Evolutionary conservation across 2,888 invertebrate species (phyloP), one percentile per base, ranked within the genome.

Genomic region (Carabus problematicus): DNA sequence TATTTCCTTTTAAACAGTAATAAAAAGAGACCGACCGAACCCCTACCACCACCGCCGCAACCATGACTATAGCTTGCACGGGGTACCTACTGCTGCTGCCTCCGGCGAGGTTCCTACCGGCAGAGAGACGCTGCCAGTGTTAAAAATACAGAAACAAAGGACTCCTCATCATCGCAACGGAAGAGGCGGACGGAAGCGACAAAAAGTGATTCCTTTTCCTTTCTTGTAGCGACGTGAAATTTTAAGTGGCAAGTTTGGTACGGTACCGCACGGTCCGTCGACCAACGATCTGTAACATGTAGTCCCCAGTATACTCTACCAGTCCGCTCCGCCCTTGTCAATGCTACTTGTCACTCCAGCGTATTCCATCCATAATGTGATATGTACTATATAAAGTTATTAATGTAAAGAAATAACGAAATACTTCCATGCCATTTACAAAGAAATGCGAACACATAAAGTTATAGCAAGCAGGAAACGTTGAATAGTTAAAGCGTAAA

Each of bases 161-260:
- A 78, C 75, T 29, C 75, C 74, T 77, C 78, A 75, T 77, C 78
- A 74, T 77, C 76, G 71, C 74, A 76, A 73, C 77, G 77, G 74
- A 77, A 76, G 75, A 76, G 75, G 14, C n/a, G 74, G 72, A 75
- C 75, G 72, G 74, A 72, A 73, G 73, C 72, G 73, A 72, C 76
- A 75, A 73, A 74, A 73, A 75, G 76, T 75, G 75, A 72, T 70
- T 69, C 71, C 72, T 73, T 72, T 73, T 66, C 70, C 66, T 70
- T 64, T 70, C 69, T 70, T 71, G 73, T 71, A 73, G 75, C 74
- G 74, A 59, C n/a, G 47, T 58, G 59, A 78, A 79, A 78, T 78
- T 76, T 79, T 80, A 80, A 80, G 80, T 80, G 79, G 75, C 78
- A 80, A 80, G 80, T 80, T 80, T 74, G 72, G 72, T 72, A 70